Conservation (phyloP, 2,113 vertebrate genomes). For the Anguilla rostrata region DNA sequence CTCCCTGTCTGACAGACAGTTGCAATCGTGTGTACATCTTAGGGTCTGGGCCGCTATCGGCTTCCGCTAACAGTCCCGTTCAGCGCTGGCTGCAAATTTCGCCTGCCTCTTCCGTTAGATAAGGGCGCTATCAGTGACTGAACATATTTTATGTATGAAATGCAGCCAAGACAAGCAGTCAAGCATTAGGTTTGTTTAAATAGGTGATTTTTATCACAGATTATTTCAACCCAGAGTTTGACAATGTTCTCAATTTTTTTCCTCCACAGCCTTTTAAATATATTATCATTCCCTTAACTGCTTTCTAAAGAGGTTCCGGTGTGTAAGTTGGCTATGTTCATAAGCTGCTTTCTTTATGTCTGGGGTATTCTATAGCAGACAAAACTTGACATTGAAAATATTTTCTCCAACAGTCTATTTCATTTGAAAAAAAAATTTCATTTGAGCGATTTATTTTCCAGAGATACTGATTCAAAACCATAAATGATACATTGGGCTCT, state of each 20-base stretch:
- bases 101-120: constrained; percentile 89
- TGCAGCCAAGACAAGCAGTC: constrained; percentile 91
- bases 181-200: constrained; percentile 97
- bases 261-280: constrained; percentile 21
- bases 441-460: constrained; percentile 46
- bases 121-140: constrained; percentile 92
- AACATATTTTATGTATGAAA: constrained; percentile 99
- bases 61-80: constrained; percentile 84
- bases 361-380: constrained; percentile 5
- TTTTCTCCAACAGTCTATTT: constrained; percentile 30
- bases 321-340: constrained; percentile 44
- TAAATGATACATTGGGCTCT: constrained; percentile 68
- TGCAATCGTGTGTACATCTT: constrained; percentile 82
- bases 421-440: constrained; percentile 34
- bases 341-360: constrained; percentile 62
- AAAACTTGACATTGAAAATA: constrained; percentile 31
- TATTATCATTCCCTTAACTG: constrained; percentile 52
- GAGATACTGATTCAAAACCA: constrained; percentile 59
- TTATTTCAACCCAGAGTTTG: constrained; percentile 76
- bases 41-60: constrained; percentile 77
- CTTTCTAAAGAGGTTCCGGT: constrained; percentile 56
- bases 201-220: constrained; percentile 89
- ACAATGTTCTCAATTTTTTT: constrained; percentile 72
- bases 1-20: constrained; percentile 76
- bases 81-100: constrained; percentile 80